Evolutionary conservation across 2,113 vertebrate genomes (phyloP).

Genomic region (Pogona vitticeps): DNA sequence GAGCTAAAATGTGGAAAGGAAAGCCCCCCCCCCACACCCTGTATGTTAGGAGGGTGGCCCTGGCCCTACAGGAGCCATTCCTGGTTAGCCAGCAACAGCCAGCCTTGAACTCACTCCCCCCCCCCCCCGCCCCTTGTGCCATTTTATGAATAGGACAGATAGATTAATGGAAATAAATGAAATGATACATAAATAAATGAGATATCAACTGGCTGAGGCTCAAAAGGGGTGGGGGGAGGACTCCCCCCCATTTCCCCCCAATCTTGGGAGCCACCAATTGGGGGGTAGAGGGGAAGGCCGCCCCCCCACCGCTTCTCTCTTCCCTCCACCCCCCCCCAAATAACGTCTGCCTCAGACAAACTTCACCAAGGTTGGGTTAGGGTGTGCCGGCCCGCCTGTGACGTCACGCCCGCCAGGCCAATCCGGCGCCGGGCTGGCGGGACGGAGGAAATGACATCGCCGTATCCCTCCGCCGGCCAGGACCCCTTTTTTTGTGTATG

Average conservation of each 20-base stretch:
- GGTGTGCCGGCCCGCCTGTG: slow-evolving; percentile 11
- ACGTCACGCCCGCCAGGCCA: slow-evolving; percentile 45
- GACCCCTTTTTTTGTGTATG: slow-evolving; percentile 68
- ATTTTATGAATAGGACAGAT: no score
- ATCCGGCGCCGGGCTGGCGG: neutral
- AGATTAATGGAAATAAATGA: no score
- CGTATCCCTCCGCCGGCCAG: slow-evolving; percentile 74
- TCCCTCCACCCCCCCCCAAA: slow-evolving; percentile 39
- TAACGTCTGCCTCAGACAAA: slow-evolving; percentile 60
- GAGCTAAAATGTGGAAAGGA: no score
- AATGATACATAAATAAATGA: no score
- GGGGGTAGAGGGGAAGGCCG: neutral
- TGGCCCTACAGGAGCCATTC: neutral
- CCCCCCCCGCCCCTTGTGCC: no score
- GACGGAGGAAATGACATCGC: slow-evolving; percentile 70
- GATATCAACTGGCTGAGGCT: no score
- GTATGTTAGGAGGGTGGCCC: neutral
- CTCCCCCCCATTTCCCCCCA: no score
- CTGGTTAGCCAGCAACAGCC: rapidly evolving
- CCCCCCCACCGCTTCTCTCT: no score
- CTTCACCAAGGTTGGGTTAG: slow-evolving; percentile 42
- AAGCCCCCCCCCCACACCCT: neutral
- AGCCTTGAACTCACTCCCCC: neutral
- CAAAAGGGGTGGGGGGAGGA: no score
- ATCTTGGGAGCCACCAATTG: no score